phyloP scores from a whole-genome alignment of 2,797 vertebrate genomes.

The Poecilia velifera region DNA sequence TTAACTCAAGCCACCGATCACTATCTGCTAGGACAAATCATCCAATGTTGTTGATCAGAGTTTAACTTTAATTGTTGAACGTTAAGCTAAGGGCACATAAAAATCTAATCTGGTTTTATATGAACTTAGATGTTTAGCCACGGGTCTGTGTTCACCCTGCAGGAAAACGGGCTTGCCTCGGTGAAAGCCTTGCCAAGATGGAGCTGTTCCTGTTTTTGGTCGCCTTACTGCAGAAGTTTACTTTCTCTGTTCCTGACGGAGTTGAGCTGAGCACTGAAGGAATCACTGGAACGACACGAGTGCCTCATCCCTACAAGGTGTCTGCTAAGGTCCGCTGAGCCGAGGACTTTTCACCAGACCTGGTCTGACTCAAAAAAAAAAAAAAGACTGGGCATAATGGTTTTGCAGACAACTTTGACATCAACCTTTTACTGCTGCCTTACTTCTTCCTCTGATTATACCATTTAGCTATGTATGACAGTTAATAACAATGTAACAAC shows the following conservation, averaged over 20 bases:
- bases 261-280: background rate
- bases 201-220: background rate
- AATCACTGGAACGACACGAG: background rate
- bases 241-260: background rate
- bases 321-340: background rate
- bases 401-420: background rate
- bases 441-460: background rate
- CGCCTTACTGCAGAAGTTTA: background rate
- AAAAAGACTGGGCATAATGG: background rate
- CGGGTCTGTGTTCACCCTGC: background rate
- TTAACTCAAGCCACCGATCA: too few species aligned
- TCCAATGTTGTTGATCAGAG: too few species aligned
- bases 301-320: background rate
- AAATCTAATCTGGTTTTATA: too few species aligned
- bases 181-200: slow-evolving; percentile 2
- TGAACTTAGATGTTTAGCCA: too few species aligned
- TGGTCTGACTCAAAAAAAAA: background rate
- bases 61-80: too few species aligned
- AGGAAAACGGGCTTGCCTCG: background rate
- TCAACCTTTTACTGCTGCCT: background rate
- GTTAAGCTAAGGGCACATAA: too few species aligned
- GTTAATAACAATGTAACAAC: background rate
- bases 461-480: background rate
- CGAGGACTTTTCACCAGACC: background rate
- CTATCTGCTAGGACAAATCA: background rate